Conservation (phyloP, 2,888 invertebrate genomes). For the Watsonalla binaria region DNA sequence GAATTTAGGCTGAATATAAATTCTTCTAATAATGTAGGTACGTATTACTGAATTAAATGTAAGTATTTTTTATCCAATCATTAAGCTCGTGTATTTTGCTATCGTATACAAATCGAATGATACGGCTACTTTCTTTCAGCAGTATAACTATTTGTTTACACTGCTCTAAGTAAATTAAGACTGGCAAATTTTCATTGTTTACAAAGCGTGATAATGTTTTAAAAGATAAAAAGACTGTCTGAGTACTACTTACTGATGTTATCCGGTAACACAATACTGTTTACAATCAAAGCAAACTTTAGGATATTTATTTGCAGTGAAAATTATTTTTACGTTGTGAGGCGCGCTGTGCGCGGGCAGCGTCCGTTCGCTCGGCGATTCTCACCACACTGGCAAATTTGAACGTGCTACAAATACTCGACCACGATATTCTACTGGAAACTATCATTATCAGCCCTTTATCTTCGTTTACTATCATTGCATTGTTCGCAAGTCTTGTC, state of each 20-base stretch:
- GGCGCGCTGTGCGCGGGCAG: slow-evolving; percentile 6
- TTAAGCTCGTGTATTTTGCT: slow-evolving; percentile 9
- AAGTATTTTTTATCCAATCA: background rate
- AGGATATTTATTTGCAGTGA: slow-evolving; percentile 16
- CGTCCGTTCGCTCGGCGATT: slow-evolving; percentile 23
- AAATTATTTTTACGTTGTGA: slow-evolving; percentile 10
- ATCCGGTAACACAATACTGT: slow-evolving; percentile 26
- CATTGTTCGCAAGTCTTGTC: slow-evolving; percentile 7
- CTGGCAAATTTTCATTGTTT: slow-evolving; percentile 42
- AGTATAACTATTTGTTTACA: slow-evolving; percentile 31
- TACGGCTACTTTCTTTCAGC: slow-evolving; percentile 15
- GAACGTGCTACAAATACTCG: slow-evolving; percentile 2
- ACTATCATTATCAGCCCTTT: slow-evolving; percentile 22
- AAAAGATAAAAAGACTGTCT: slow-evolving; percentile 39
- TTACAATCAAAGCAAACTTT: slow-evolving; percentile 32
- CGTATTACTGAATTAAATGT: no score
- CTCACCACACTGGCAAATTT: slow-evolving; percentile 17
- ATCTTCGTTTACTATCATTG: slow-evolving; percentile 19
- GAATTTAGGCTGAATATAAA: no score
- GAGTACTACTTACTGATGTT: slow-evolving; percentile 35
- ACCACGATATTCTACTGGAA: slow-evolving; percentile 17
- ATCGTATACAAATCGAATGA: slow-evolving; percentile 14
- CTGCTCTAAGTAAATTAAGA: slow-evolving; percentile 27
- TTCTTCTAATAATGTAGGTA: no score
- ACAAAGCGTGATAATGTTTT: slow-evolving; percentile 34